Conservation (phyloP, 2,113 vertebrate genomes). For the Sterrhoptilus dennistouni region DNA sequence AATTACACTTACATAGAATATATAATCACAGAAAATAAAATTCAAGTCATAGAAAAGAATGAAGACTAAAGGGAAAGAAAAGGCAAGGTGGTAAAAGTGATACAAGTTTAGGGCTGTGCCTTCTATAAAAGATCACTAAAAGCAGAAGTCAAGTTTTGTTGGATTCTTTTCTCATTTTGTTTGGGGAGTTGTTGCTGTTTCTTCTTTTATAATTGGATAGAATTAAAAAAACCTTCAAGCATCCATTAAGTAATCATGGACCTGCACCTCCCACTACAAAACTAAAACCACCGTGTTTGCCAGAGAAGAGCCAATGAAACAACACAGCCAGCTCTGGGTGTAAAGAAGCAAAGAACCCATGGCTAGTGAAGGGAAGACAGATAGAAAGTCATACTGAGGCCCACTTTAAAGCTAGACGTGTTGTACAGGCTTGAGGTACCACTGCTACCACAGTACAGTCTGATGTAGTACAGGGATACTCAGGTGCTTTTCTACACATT, state of each 20-base stretch:
- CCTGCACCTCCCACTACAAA: conserved; percentile 31
- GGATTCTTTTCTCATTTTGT: background rate
- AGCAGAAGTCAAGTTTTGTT: conserved; percentile 16
- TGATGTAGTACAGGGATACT: conserved; percentile 45
- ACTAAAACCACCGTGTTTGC: conserved; percentile 27
- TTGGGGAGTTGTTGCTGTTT: background rate
- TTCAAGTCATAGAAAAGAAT: conserved; percentile 91
- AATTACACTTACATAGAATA: conserved; percentile 87
- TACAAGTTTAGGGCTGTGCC: conserved; percentile 73
- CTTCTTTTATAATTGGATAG: conserved; percentile 53
- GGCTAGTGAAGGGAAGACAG: background rate
- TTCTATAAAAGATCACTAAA: conserved; percentile 64
- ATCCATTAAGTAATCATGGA: background rate
- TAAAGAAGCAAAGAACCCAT: background rate
- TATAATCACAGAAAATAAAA: conserved; percentile 78
- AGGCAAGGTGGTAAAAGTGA: conserved; percentile 79
- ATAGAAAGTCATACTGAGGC: background rate
- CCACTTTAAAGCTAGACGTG: conserved; percentile 20
- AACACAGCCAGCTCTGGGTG: background rate
- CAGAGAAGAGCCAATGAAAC: conserved; percentile 36
- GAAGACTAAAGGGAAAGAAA: conserved; percentile 75
- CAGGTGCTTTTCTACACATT: conserved; percentile 27
- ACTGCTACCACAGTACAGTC: conserved; percentile 39
- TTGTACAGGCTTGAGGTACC: conserved; percentile 10
- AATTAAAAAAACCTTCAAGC: conserved; percentile 22